Evolutionary conservation across 2,888 invertebrate species (phyloP).

Genomic region (Drosophila nigritarsus): DNA sequence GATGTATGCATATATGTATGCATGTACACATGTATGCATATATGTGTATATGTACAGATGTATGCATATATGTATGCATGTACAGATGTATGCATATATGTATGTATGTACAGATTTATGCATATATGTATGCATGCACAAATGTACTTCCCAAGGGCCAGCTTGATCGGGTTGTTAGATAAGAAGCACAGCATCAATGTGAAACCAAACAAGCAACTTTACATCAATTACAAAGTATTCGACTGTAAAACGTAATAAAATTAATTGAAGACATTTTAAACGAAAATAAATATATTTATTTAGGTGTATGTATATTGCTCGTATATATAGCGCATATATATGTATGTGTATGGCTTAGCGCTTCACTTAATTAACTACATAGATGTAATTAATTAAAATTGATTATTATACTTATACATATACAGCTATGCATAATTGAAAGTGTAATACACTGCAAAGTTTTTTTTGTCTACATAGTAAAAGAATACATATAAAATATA

Average conservation of each 20-base stretch:
- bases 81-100: no score
- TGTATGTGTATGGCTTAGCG: slow-evolving; percentile 57
- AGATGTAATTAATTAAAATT: slow-evolving; percentile 34
- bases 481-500: slow-evolving; percentile 38
- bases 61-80: neutral
- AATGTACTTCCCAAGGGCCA: slow-evolving; percentile 7
- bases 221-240: slow-evolving; percentile 60
- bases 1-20: no score
- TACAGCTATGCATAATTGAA: slow-evolving; percentile 22
- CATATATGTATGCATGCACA: neutral
- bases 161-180: slow-evolving; percentile 54
- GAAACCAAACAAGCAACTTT: slow-evolving; percentile 47
- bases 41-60: neutral
- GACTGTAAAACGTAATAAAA: slow-evolving; percentile 48
- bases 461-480: slow-evolving; percentile 66
- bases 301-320: slow-evolving; percentile 45
- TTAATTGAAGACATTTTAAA: slow-evolving; percentile 19
- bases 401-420: slow-evolving; percentile 15
- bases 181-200: slow-evolving; percentile 56
- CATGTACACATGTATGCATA: no score
- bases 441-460: slow-evolving; percentile 52
- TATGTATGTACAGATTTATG: no score
- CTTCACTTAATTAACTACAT: slow-evolving; percentile 64
- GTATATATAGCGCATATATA: slow-evolving; percentile 55
- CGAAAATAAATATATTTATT: slow-evolving; percentile 5